Conservation (phyloP, 2,113 vertebrate genomes). For the Oriolus oriolus region DNA sequence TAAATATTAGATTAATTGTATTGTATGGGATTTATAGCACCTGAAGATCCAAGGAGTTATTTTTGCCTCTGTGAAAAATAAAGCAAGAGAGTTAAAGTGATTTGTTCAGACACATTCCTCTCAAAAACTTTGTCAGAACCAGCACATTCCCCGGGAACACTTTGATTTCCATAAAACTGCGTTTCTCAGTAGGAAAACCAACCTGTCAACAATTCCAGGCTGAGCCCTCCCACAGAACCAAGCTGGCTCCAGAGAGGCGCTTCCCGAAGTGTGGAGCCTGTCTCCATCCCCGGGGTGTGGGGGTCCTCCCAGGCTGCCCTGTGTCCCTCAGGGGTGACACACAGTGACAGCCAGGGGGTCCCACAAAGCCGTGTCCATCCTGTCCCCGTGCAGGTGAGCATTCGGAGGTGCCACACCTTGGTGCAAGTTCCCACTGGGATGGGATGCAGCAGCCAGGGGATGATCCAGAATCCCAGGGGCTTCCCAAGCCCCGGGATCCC, state of each 20-base stretch:
- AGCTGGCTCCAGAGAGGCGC: background rate
- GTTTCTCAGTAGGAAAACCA: background rate
- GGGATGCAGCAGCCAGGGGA: background rate
- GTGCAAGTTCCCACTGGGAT: background rate
- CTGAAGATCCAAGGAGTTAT: conserved; percentile 39
- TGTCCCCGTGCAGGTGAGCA: fast-evolving
- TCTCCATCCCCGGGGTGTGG: fast-evolving
- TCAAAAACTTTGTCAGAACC: conserved; percentile 39
- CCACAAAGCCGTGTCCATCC: background rate
- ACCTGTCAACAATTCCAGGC: background rate
- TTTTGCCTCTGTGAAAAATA: conserved; percentile 38
- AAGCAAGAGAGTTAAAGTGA: conserved; percentile 41
- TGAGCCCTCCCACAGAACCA: background rate
- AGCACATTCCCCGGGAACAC: background rate
- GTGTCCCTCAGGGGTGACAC: background rate
- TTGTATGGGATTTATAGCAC: conserved; percentile 5
- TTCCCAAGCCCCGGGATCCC: fast-evolving
- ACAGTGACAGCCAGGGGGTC: background rate
- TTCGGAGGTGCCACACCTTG: background rate
- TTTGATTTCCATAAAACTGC: conserved; percentile 31
- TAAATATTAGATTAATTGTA: conserved; percentile 62
- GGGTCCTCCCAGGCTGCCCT: background rate
- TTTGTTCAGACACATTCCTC: conserved; percentile 38
- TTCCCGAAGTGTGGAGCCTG: background rate
- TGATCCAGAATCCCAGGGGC: background rate